Evolutionary conservation across 2,797 vertebrate species (phyloP), one percentile per base, ranked within the genome.

Genomic region (Heterohyrax brucei): DNA sequence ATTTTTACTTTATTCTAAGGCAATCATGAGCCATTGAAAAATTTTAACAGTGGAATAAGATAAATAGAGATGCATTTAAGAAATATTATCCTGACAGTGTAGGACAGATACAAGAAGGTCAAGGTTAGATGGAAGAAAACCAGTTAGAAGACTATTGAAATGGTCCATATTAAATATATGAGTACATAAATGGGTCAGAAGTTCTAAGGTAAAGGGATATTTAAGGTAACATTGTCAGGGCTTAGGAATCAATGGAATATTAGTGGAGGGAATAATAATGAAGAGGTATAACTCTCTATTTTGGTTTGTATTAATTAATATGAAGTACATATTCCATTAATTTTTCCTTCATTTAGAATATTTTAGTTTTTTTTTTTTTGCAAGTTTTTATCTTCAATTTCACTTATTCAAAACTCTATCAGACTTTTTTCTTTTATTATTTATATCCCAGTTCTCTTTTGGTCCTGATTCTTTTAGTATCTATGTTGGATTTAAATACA

Each of bases 361-460:
- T 82, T 88, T 96, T 73, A n/a, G 50, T 44, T 88, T 9, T 39
- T 39, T 9, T 39, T 39, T 39, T 82, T 87, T 78, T 85, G 10
- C 28, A 96, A 87, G 22, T 48, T 84, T 81, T 82, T 66, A 39
- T 66, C 33, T 78, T 7, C 16, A 91, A 33, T 91, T 91, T 78
- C 56, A 80, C 53, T 93, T 66, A 62, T 93, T 92, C 66, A 30
- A 86, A 61, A 87, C 30, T 91, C n/a, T 75, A 68, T 89, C 59
- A 73, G 9, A 10, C 9, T 91, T 72, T 72, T 66, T 82, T 89
- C 14, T 84, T 94, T 89, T 97, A 66, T 75, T 93, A 75, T 92
- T 77, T 91, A 76, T 87, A 76, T 91, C 39, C 16, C 44, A 86
- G 30, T 59, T 48, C 14, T 19, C 89, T 44, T 93, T 85, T 96